Conservation (phyloP, 2,888 invertebrate species). For the Stratiomys singularior region DNA sequence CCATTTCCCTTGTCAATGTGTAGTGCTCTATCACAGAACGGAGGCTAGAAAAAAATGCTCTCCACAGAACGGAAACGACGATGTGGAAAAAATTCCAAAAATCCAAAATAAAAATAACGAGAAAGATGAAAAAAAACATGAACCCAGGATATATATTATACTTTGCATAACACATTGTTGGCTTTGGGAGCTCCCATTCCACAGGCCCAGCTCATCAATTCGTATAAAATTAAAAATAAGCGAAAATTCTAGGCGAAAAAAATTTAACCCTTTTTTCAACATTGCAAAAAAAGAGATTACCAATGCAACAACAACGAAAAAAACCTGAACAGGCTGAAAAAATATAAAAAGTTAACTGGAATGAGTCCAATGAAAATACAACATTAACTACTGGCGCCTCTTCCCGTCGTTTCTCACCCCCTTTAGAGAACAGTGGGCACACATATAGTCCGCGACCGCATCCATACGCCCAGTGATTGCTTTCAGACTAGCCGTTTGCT, state of each 20-base stretch:
- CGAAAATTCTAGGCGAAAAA: slow-evolving; percentile 30
- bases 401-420: neutral
- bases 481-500: neutral
- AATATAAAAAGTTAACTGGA: slow-evolving; percentile 43
- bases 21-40: neutral
- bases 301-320: slow-evolving; percentile 32
- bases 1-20: slow-evolving; percentile 42
- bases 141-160: neutral
- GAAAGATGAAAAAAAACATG: too few relatives aligned
- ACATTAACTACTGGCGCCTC: slow-evolving; percentile 33
- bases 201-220: slow-evolving; percentile 28
- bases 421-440: neutral
- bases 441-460: slow-evolving; percentile 34
- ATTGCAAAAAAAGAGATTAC: slow-evolving; percentile 43
- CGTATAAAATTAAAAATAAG: slow-evolving; percentile 46
- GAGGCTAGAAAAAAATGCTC: slow-evolving; percentile 38
- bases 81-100: slow-evolving; percentile 25
- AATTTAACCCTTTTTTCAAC: slow-evolving; percentile 36
- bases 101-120: slow-evolving; percentile 37
- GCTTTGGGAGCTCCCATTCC: slow-evolving; percentile 7
- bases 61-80: slow-evolving; percentile 31
- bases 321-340: slow-evolving; percentile 18
- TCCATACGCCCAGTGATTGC: neutral
- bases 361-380: slow-evolving; percentile 46
- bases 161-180: neutral